phyloP scores from a whole-genome alignment of 2,797 vertebrate genomes.

The Coilia nasus region DNA sequence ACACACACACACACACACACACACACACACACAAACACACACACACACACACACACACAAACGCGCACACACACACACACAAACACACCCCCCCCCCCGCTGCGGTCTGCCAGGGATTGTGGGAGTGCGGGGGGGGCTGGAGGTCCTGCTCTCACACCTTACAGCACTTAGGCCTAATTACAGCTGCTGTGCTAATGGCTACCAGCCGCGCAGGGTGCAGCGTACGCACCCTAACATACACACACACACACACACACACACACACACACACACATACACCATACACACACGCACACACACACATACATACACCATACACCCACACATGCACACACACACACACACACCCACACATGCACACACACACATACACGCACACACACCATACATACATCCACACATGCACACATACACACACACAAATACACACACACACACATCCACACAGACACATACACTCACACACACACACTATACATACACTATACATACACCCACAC shows the following conservation, averaged over 20 bases:
- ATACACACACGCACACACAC: too few species aligned
- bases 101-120: slow-evolving; percentile 12
- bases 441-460: too few species aligned
- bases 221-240: too few species aligned
- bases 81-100: not conserved
- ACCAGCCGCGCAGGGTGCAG: slow-evolving; percentile 57
- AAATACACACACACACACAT: too few species aligned
- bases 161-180: slow-evolving; percentile 78
- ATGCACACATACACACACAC: too few species aligned
- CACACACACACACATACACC: too few species aligned
- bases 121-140: slow-evolving; percentile 43
- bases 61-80: not conserved
- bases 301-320: too few species aligned
- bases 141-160: slow-evolving; percentile 68
- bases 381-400: too few species aligned
- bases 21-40: too few species aligned
- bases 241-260: too few species aligned
- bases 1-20: too few species aligned
- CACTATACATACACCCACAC: not conserved
- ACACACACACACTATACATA: too few species aligned
- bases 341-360: slow-evolving; percentile 51
- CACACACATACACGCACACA: slow-evolving; percentile 33
- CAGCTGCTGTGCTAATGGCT: slow-evolving; percentile 70
- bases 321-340: not conserved
- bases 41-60: not conserved